Evolutionary conservation across 2,113 vertebrate genomes (phyloP).

Genomic region (Petaurus breviceps): DNA sequence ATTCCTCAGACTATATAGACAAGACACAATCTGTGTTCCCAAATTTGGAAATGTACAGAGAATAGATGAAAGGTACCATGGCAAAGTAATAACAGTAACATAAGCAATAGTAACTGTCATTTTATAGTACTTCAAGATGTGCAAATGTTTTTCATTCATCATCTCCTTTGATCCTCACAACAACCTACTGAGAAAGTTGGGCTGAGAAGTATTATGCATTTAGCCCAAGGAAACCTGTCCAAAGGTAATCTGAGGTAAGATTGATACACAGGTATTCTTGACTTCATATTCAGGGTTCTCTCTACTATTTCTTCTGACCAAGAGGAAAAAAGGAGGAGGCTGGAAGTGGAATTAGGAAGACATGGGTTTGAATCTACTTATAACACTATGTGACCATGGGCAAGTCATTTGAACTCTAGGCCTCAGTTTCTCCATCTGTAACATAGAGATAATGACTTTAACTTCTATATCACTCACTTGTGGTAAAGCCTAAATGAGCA

Average conservation of each 20-base stretch:
- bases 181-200: not conserved
- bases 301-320: not conserved
- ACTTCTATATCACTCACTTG: not conserved
- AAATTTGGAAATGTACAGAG: not conserved
- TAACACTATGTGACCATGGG: not conserved
- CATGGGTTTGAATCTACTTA: not conserved
- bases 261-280: not conserved
- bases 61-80: not conserved
- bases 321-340: not conserved
- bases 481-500: not conserved
- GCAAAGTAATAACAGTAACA: not conserved
- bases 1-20: constrained; percentile 11
- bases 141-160: not conserved
- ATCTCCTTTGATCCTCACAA: not conserved
- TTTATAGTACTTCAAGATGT: not conserved
- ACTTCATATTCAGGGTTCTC: not conserved
- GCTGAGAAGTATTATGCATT: not conserved
- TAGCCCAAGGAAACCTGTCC: not conserved
- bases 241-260: not conserved
- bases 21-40: not conserved
- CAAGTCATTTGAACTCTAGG: not conserved
- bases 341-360: not conserved
- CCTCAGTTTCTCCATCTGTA: not conserved
- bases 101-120: not conserved
- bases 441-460: not conserved